A percentile compares a stretch with the other conserved stretches of the same genome.
These are phyloP conservation scores for Syrmaticus mikado DNA, from an alignment of 2,113 vertebrate genomes.

Conservation along the genomic window DNA sequence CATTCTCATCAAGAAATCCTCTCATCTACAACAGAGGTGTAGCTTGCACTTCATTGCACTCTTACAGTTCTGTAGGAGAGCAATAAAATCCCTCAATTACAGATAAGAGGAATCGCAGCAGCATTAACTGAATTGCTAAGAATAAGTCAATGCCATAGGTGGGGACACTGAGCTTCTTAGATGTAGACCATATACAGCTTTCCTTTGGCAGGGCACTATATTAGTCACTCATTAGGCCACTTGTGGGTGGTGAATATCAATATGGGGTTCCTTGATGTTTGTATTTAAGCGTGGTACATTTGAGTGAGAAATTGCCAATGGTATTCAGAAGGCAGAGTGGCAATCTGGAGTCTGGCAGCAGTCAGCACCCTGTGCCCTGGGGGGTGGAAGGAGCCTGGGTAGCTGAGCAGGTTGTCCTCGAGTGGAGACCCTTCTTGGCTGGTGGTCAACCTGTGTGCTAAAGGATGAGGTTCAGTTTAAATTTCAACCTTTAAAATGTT, in stretches of 20 bases:
- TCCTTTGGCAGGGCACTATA: neutral
- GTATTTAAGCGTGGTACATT: slow-evolving; percentile 42
- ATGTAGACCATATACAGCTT: slow-evolving; percentile 38
- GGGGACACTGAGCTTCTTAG: neutral
- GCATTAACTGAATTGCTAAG: slow-evolving; percentile 2
- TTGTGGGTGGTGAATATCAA: slow-evolving; percentile 60
- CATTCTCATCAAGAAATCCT: too few relatives aligned
- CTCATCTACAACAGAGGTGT: too few relatives aligned
- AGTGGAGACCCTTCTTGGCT: neutral
- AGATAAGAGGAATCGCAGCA: neutral
- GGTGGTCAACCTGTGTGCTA: neutral
- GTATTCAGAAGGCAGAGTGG: neutral
- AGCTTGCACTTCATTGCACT: too few relatives aligned
- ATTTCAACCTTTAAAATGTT: neutral
- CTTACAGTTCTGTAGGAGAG: neutral
- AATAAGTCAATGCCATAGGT: slow-evolving; percentile 50
- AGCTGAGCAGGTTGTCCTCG: neutral
- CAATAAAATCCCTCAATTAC: neutral
- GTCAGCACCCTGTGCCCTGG: neutral
- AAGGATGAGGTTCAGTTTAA: slow-evolving; percentile 59
- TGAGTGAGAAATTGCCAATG: neutral
- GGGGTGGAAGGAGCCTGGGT: neutral
- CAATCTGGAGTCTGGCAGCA: neutral
- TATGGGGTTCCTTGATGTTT: slow-evolving; percentile 22
- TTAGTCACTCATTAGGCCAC: neutral